Evolutionary conservation across 2,113 vertebrate genomes (phyloP).

Genomic region (Felis chaus): DNA sequence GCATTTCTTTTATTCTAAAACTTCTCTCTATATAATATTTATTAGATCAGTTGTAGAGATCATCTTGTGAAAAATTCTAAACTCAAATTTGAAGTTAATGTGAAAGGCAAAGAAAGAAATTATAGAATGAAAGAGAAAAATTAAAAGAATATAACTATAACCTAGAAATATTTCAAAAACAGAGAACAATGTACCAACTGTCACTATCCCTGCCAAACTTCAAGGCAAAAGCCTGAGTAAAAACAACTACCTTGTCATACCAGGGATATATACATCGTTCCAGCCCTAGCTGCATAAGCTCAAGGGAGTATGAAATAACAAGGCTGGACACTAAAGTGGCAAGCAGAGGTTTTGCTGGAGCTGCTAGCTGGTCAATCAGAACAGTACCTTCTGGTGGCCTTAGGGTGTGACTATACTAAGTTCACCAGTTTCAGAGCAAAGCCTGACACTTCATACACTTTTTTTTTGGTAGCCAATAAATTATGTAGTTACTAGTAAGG

Average conservation of each 20-base stretch:
- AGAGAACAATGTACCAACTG: not conserved
- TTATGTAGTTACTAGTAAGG: not conserved
- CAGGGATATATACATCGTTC: not conserved
- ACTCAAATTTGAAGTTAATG: constrained; percentile 41
- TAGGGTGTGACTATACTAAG: not conserved
- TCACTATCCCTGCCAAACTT: not conserved
- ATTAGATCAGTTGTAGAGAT: not conserved
- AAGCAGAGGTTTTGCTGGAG: not conserved
- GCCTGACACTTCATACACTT: not conserved
- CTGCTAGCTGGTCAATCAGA: not conserved
- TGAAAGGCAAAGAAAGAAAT: constrained; percentile 38
- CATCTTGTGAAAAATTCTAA: constrained; percentile 5
- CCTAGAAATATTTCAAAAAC: constrained; percentile 23
- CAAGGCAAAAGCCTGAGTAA: not conserved
- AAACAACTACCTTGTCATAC: not conserved
- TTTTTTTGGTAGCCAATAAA: not conserved
- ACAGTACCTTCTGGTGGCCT: not conserved
- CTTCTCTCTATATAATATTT: constrained; percentile 3
- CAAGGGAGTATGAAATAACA: not conserved
- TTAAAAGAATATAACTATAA: constrained; percentile 37
- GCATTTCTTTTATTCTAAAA: constrained; percentile 52
- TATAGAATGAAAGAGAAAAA: constrained; percentile 37
- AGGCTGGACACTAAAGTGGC: not conserved
- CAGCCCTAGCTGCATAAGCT: not conserved
- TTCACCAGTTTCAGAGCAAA: not conserved